Evolutionary conservation across 2,888 invertebrate species (phyloP).

Genomic region (Nemotelus pantherinus): DNA sequence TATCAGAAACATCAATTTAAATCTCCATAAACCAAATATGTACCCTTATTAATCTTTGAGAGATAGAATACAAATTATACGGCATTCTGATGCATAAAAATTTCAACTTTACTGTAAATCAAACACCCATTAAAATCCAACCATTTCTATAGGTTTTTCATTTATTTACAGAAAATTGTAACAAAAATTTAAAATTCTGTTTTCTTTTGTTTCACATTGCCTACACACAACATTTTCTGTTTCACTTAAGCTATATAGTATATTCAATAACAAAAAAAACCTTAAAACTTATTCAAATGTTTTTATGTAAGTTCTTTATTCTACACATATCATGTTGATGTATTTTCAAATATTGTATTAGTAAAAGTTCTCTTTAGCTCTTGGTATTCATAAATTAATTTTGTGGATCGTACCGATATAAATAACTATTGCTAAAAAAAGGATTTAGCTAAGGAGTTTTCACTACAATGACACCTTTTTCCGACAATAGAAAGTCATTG

Average conservation of each 20-base stretch:
- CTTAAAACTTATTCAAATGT: slow-evolving; percentile 42
- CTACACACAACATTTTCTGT: slow-evolving; percentile 39
- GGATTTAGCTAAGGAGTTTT: too few species aligned
- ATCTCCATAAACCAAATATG: too few species aligned
- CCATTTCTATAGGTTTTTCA: slow-evolving; percentile 36
- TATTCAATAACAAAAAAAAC: slow-evolving; percentile 44
- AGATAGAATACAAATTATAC: too few species aligned
- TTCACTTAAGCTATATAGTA: slow-evolving; percentile 37
- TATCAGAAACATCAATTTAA: too few species aligned
- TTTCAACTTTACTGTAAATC: too few species aligned
- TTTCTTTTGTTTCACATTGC: slow-evolving; percentile 45
- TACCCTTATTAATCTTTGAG: too few species aligned
- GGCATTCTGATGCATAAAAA: too few species aligned
- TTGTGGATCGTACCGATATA: too few species aligned
- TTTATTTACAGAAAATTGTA: slow-evolving; percentile 49
- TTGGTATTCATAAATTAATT: too few species aligned
- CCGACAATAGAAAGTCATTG: too few species aligned
- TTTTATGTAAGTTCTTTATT: slow-evolving; percentile 33
- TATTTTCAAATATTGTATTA: slow-evolving; percentile 35
- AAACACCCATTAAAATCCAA: slow-evolving; percentile 17
- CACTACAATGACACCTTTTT: too few species aligned
- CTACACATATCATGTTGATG: slow-evolving; percentile 40
- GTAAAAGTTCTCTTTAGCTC: slow-evolving; percentile 41
- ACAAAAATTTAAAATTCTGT: slow-evolving; percentile 48
- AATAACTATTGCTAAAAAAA: too few species aligned